These are phyloP conservation scores for Petromus typicus DNA, from an alignment of 2,113 vertebrate species.

Conservation along the genomic window DNA sequence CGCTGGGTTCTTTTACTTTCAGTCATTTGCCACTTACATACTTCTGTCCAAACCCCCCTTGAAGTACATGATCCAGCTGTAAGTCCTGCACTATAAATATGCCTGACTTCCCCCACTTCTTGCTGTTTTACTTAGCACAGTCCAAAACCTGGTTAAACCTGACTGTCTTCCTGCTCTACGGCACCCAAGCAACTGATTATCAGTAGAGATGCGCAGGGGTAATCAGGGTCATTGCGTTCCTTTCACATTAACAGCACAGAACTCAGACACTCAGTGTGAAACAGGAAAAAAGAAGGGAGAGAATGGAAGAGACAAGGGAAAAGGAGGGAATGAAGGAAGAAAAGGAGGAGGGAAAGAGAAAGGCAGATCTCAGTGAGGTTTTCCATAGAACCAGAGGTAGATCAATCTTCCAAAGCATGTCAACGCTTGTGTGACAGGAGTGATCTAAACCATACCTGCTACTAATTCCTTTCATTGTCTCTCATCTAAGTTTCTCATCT, in stretches of 20 bases:
- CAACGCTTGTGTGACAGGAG: background rate
- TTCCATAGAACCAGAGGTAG: background rate
- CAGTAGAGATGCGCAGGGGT: background rate
- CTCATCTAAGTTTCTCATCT: background rate
- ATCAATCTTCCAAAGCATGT: background rate
- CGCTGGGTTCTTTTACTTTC: background rate
- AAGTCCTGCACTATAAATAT: background rate
- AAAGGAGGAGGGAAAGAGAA: background rate
- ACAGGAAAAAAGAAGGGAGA: background rate
- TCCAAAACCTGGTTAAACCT: background rate
- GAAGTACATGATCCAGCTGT: background rate
- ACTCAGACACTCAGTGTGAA: background rate
- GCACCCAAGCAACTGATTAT: background rate
- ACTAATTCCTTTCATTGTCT: too few relatives aligned
- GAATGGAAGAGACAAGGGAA: background rate
- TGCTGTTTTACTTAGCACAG: background rate
- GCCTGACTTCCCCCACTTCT: background rate
- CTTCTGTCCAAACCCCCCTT: constrained; percentile 40
- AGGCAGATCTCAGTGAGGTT: background rate
- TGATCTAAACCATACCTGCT: background rate
- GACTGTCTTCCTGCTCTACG: background rate
- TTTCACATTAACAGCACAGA: background rate
- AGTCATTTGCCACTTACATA: background rate
- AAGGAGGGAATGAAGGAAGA: too few relatives aligned
- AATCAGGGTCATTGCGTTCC: background rate